These are phyloP conservation scores for Cenopis cana DNA, from an alignment of 2,888 invertebrate species.

Conservation along the genomic window DNA sequence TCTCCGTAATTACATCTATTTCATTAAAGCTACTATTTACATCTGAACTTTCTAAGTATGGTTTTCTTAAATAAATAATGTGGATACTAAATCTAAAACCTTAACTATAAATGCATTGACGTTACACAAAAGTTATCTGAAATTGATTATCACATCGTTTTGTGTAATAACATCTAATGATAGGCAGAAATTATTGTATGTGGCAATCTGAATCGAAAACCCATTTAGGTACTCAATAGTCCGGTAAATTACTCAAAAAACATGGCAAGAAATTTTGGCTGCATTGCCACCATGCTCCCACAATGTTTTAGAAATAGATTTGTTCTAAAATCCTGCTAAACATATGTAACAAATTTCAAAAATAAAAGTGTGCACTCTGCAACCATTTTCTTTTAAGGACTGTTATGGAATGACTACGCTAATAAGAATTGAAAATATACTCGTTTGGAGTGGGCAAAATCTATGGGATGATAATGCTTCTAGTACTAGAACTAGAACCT, in stretches of 20 bases:
- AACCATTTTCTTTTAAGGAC: neutral
- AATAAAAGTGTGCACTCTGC: neutral
- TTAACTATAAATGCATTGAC: conserved; percentile 76
- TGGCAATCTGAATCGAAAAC: conserved; percentile 16
- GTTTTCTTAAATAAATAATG: conserved; percentile 74
- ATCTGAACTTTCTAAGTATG: conserved; percentile 70
- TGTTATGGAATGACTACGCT: neutral
- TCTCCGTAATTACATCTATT: conserved; percentile 79
- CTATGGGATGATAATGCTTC: neutral
- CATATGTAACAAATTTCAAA: no score
- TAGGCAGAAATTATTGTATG: conserved; percentile 46
- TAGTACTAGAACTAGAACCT: no score
- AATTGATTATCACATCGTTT: conserved; percentile 76
- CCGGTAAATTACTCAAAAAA: neutral
- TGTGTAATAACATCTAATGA: conserved; percentile 71
- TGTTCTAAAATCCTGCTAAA: neutral
- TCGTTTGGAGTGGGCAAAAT: neutral
- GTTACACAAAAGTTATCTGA: conserved; percentile 69
- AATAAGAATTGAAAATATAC: neutral
- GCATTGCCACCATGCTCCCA: neutral
- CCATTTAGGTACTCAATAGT: neutral
- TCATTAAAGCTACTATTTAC: conserved; percentile 80
- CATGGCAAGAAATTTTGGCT: neutral
- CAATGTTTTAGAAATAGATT: neutral
- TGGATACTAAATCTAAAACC: conserved; percentile 59